Evolutionary conservation across 2,113 vertebrate genomes (phyloP).

Genomic region (Sorex araneus): DNA sequence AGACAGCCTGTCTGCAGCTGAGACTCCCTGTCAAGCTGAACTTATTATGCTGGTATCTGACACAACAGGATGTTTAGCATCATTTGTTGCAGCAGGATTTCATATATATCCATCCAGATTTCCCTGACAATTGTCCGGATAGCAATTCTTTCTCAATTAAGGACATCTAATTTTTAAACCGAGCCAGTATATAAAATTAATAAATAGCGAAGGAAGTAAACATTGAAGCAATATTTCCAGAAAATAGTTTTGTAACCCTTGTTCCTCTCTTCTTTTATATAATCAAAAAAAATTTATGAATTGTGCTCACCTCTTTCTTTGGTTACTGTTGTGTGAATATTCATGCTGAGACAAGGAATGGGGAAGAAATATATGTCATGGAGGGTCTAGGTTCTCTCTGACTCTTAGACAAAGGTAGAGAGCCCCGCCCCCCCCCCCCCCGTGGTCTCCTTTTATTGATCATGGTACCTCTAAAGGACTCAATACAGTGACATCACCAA

Average conservation of each 20-base stretch:
- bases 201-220: constrained; percentile 19
- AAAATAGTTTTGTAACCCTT: not conserved
- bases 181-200: not conserved
- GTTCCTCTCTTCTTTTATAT: constrained; percentile 4
- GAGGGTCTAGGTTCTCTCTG: too few species aligned
- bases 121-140: not conserved
- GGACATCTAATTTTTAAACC: constrained; percentile 13
- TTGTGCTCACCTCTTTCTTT: constrained; percentile 36
- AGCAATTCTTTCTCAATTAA: constrained; percentile 57
- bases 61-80: not conserved
- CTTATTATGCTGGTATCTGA: not conserved
- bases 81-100: constrained; percentile 16
- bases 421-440: too few species aligned
- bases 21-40: not conserved
- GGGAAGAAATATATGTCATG: too few species aligned
- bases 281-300: constrained; percentile 55
- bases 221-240: constrained; percentile 22
- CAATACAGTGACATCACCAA: too few species aligned
- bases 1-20: not conserved
- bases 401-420: too few species aligned
- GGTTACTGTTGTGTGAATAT: too few species aligned
- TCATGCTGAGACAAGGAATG: too few species aligned
- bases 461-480: too few species aligned
- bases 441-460: too few species aligned
- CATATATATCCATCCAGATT: not conserved